These are phyloP conservation scores for Malachius bipustulatus DNA, from an alignment of 2,888 invertebrate genomes.

Conservation along the genomic window DNA sequence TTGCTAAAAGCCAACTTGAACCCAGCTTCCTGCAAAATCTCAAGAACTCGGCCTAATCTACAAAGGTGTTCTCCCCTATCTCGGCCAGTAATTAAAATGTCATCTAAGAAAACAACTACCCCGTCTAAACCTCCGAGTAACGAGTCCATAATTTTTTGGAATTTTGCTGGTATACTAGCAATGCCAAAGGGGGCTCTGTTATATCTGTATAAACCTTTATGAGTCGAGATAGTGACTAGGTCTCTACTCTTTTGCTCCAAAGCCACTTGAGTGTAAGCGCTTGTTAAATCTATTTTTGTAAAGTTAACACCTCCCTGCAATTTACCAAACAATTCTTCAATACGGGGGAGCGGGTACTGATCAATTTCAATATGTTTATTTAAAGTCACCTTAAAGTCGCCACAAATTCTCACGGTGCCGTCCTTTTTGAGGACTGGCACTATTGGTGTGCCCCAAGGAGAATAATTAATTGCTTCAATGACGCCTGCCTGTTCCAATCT, in stretches of 20 bases:
- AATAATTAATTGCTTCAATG: conserved; percentile 17
- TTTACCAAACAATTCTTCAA: conserved; percentile 22
- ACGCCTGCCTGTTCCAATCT: conserved; percentile 22
- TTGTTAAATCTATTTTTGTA: conserved; percentile 17
- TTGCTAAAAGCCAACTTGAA: conserved; percentile 13
- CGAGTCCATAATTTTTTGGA: conserved; percentile 24
- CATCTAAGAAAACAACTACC: conserved; percentile 20
- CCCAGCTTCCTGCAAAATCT: conserved; percentile 13
- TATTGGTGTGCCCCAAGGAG: conserved; percentile 18
- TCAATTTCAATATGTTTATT: conserved; percentile 18
- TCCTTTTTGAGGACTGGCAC: conserved; percentile 18
- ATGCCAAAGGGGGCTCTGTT: conserved; percentile 17
- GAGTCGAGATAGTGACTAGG: conserved; percentile 17
- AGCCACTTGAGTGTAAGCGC: conserved; percentile 17
- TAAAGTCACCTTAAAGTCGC: conserved; percentile 20
- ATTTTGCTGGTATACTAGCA: conserved; percentile 23
- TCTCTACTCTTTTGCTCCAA: conserved; percentile 15
- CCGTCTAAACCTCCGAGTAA: conserved; percentile 19
- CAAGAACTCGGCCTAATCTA: conserved; percentile 9
- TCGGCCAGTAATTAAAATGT: conserved; percentile 18
- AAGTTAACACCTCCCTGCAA: conserved; percentile 18
- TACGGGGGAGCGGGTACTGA: conserved; percentile 20
- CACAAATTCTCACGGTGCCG: conserved; percentile 20
- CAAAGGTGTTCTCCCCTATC: conserved; percentile 14
- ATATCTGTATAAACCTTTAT: conserved; percentile 20